Conservation (phyloP, 37 sponge, comb jelly and placozoan species). For the Geodia barretti region DNA sequence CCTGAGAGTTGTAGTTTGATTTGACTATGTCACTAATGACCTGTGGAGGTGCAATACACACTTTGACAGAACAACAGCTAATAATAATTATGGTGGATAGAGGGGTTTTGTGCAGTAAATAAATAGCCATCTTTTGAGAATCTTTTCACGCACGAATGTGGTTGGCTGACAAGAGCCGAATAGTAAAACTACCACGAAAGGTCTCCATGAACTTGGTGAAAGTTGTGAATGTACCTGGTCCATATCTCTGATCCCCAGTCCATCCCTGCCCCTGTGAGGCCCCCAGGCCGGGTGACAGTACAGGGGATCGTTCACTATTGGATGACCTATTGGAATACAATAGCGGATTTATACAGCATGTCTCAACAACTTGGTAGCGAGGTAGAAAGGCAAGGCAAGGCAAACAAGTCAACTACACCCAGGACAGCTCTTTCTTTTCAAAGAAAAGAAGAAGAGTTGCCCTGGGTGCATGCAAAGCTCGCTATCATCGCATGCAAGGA, state of each 20-base stretch:
- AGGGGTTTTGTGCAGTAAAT: too few species aligned
- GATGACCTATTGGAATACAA: conserved; percentile 59
- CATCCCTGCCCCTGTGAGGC: conserved; percentile 23
- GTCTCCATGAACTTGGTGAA: background rate
- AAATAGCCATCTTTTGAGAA: too few species aligned
- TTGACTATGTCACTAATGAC: conserved; percentile 38
- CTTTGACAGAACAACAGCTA: too few species aligned
- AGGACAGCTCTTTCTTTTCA: too few species aligned
- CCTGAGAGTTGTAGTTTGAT: conserved; percentile 20
- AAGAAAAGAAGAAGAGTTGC: background rate
- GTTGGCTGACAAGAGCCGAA: too few species aligned
- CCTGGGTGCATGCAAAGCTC: background rate
- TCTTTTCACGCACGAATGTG: too few species aligned
- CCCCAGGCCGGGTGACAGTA: conserved; percentile 89
- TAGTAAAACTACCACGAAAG: background rate
- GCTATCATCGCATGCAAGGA: too few species aligned
- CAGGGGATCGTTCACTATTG: conserved; percentile 92
- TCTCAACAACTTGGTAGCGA: too few species aligned
- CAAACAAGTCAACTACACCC: too few species aligned
- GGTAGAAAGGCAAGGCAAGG: too few species aligned
- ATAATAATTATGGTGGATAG: too few species aligned
- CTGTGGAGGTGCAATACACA: background rate
- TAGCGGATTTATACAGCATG: conserved; percentile 10
- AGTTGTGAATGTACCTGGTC: conserved; percentile 35
- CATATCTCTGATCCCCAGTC: conserved; percentile 26